Base-by-base conservation (phyloP, 1,140 invertebrate species). In the Lordiphosa stackelbergi region DNA sequence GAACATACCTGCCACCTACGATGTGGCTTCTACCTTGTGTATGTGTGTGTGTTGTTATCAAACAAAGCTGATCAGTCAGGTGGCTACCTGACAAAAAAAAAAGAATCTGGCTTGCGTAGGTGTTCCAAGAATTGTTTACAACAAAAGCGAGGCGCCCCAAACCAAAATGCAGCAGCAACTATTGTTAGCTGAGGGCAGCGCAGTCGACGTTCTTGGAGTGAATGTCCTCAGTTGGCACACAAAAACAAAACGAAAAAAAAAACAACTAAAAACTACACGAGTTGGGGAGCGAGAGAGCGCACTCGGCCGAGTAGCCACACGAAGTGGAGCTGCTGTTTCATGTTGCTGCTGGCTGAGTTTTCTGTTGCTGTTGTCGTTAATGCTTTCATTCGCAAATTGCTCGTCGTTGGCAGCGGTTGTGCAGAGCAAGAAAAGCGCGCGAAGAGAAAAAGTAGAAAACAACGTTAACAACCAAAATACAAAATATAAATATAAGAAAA, bases 191-290 rank as follows among this genome's bases (percentile, higher is more conserved):
- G 75, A 66, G 47, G 71, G 35, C 63, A 41, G 58, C 43, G 63
- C 69, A 40, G 69, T 62, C 52, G 53, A 68, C 63, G 59, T 52
- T 64, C 56, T 69, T 60, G 84, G 78, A 86, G 84, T 85, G 84
- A 85, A 85, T 85, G 84, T 83, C 84, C 77, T 85, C 84, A 73
- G 73, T 85, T 85, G 78, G 66, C 74, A 83, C 77, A 85, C 70
- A 85, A 85, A 69, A 81, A 83, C 57, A 81, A 79, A 79, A 79
- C 3, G 34, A 1, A 7, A 11, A 36, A 31, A 19, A 10, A 34
- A 22, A 19, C 24, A 48, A 43, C 31, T 13, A 37, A 40, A 59
- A 38, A 40, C 6, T 2, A 8, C 34, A 60, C 53, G 53, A 62
- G 10, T 35, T 31, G 8, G 28, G 51, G 54, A 53, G 24, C 12